Conservation (phyloP, 2,797 vertebrate genomes). For the Potorous gilbertii region DNA sequence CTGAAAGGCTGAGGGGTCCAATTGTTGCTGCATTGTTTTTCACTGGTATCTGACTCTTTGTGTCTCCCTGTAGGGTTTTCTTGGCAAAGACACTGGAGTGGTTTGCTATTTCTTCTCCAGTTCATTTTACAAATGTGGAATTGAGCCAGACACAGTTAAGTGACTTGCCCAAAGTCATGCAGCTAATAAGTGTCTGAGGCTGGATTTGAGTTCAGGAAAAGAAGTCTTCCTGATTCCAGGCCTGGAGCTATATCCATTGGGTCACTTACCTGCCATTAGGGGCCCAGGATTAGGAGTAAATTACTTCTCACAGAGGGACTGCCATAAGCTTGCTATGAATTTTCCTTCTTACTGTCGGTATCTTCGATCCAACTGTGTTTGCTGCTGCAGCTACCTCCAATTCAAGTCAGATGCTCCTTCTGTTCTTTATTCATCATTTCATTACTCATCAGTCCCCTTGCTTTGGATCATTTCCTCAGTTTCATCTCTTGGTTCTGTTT, state of each 20-base stretch:
- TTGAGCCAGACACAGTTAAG: not conserved
- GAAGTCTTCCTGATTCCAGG: not conserved
- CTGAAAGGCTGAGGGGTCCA: not conserved
- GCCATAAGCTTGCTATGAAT: not conserved
- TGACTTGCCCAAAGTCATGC: not conserved
- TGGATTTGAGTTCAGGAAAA: not conserved
- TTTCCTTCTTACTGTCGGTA: not conserved
- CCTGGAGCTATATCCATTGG: accelerated
- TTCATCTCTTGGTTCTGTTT: not conserved
- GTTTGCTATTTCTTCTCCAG: not conserved
- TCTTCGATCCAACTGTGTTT: not conserved
- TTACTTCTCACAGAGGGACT: not conserved
- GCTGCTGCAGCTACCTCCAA: not conserved
- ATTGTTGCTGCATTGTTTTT: not conserved
- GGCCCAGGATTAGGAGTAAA: not conserved
- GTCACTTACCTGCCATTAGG: not conserved
- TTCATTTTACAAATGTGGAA: not conserved
- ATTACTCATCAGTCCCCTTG: not conserved
- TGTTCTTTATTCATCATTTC: not conserved
- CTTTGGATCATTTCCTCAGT: not conserved
- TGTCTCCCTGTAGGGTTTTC: not conserved
- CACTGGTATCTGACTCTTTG: not conserved
- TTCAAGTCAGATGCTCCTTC: not conserved
- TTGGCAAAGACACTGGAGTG: not conserved
- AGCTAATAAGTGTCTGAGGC: not conserved